A percentile compares a stretch with the other conserved stretches of the same genome.
Conservation (phyloP, 2,888 invertebrate species). For the Crioceris asparagi region DNA sequence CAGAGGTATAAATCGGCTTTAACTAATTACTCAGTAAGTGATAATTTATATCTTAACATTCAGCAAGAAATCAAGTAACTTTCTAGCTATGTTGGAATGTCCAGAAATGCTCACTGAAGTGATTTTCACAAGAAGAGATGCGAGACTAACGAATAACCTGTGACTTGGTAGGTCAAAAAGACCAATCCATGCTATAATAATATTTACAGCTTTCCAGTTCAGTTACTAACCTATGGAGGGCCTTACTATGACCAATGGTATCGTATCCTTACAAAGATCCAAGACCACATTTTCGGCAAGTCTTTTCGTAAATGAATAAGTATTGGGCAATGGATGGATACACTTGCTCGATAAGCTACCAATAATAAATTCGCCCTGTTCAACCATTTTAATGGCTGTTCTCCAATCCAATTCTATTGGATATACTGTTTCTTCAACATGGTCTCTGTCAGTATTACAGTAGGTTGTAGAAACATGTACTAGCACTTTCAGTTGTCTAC, state of each 20-base stretch:
- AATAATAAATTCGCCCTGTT: slow-evolving; percentile 47
- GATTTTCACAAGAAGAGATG: too few relatives aligned
- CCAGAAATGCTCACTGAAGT: too few relatives aligned
- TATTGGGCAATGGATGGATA: slow-evolving; percentile 65
- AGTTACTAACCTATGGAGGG: slow-evolving; percentile 81
- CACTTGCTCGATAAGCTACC: slow-evolving; percentile 48
- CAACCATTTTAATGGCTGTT: slow-evolving; percentile 52
- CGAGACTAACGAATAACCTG: too few relatives aligned
- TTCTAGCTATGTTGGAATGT: too few relatives aligned
- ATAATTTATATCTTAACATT: too few relatives aligned
- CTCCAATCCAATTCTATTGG: slow-evolving; percentile 63
- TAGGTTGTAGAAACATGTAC: slow-evolving; percentile 84
- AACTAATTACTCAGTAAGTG: too few relatives aligned
- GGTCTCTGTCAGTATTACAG: slow-evolving; percentile 66
- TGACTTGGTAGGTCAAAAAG: too few relatives aligned
- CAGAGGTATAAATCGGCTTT: too few relatives aligned
- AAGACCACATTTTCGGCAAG: slow-evolving; percentile 71
- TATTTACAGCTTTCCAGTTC: too few relatives aligned
- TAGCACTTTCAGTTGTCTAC: slow-evolving; percentile 43
- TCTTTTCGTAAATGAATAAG: slow-evolving; percentile 85
- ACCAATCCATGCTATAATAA: too few relatives aligned
- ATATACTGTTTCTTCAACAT: too few relatives aligned
- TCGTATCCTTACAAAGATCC: slow-evolving; percentile 43
- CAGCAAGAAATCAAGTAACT: too few relatives aligned
- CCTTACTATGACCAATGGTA: slow-evolving; percentile 70